Evolutionary conservation across 2,888 invertebrate genomes (phyloP).

Genomic region (Lottia gigantea): DNA sequence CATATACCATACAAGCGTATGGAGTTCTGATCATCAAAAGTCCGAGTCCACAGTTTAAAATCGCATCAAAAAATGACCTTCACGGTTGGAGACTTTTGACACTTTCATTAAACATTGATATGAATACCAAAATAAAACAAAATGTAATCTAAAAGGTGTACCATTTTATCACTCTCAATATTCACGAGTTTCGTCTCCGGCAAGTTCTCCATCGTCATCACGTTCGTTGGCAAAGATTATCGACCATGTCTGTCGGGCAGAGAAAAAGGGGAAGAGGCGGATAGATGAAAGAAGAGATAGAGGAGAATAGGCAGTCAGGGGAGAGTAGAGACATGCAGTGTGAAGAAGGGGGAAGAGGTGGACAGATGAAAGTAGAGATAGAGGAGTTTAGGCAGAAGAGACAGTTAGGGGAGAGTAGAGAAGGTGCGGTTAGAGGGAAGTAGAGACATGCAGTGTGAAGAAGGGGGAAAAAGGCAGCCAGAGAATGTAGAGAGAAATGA

Average conservation of each 20-base stretch:
- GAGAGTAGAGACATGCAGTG: background rate
- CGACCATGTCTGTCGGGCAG: conserved; percentile 10
- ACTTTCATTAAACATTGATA: too few relatives aligned
- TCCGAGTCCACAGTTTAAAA: too few relatives aligned
- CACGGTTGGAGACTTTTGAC: too few relatives aligned
- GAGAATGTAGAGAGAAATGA: background rate
- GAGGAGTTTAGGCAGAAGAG: background rate
- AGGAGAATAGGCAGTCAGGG: background rate
- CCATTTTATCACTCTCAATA: too few relatives aligned
- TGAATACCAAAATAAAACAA: too few relatives aligned
- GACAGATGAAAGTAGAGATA: background rate
- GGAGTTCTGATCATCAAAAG: too few relatives aligned
- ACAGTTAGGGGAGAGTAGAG: background rate
- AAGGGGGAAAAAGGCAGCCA: background rate
- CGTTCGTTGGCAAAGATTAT: too few relatives aligned
- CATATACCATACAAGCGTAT: too few relatives aligned
- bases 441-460: conserved; percentile 1
- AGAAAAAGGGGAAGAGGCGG: background rate
- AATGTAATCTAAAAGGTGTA: too few relatives aligned
- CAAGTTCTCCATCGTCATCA: too few relatives aligned
- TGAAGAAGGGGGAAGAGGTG: background rate
- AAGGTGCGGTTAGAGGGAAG: conserved; percentile 6
- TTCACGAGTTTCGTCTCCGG: too few relatives aligned
- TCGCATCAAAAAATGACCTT: too few relatives aligned
- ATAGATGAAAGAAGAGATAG: background rate